phyloP scores from a whole-genome alignment of 2,113 vertebrate genomes.

The Rafetus swinhoei region DNA sequence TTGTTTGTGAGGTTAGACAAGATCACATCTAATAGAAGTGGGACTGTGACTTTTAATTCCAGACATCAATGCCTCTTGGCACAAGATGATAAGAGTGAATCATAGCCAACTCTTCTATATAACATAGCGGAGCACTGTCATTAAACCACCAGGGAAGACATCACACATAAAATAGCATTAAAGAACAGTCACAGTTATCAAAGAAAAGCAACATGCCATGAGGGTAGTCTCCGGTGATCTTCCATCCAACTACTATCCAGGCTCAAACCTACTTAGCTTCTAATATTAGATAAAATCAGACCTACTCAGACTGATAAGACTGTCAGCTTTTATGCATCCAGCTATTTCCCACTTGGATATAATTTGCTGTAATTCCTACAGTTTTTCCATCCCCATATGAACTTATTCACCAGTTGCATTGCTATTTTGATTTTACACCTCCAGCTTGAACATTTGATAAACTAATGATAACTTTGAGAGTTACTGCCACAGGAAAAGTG shows the following conservation, averaged over 20 bases:
- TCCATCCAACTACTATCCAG: neutral
- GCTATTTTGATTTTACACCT: neutral
- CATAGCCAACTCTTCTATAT: constrained; percentile 43
- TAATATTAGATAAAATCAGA: neutral
- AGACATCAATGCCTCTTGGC: constrained; percentile 29
- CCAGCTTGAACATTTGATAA: neutral
- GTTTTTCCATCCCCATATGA: constrained; percentile 8
- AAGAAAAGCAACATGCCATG: constrained; percentile 25
- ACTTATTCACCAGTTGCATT: neutral
- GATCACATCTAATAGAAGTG: constrained; percentile 14
- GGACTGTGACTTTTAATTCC: neutral
- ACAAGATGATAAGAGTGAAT: constrained; percentile 51
- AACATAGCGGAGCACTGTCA: neutral
- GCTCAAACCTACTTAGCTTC: neutral
- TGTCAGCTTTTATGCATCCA: neutral
- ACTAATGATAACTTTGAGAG: neutral
- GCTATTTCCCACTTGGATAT: neutral
- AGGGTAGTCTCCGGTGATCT: neutral
- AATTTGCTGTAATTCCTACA: neutral
- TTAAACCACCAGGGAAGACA: neutral
- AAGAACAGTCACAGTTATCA: constrained; percentile 28
- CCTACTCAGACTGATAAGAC: neutral
- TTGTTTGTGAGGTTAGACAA: constrained; percentile 21
- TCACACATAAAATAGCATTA: constrained; percentile 21
- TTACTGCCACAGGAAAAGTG: neutral